phyloP scores from a whole-genome alignment of 2,797 vertebrate genomes.

The Acanthiza pusilla region DNA sequence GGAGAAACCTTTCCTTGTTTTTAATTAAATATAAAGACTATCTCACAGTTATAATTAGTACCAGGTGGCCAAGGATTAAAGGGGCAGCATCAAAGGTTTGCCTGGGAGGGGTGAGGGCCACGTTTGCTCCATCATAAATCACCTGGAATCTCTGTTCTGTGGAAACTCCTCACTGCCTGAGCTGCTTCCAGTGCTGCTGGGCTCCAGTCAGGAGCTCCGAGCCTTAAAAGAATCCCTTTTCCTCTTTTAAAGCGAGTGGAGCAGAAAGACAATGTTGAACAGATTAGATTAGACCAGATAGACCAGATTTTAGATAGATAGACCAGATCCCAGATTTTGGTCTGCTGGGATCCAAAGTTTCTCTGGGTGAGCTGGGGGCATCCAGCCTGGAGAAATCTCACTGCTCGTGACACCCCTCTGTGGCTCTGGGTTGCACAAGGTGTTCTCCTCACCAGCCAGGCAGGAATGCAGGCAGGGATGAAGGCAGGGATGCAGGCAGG shows the following conservation, averaged over 20 bases:
- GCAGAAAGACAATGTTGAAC: neutral
- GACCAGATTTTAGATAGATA: too few relatives aligned
- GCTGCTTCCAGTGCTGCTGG: neutral
- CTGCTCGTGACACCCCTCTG: neutral
- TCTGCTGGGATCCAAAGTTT: neutral
- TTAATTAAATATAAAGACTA: slow-evolving; percentile 45
- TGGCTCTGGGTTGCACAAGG: neutral
- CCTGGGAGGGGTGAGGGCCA: neutral
- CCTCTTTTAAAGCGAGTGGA: neutral
- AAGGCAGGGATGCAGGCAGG: neutral
- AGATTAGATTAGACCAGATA: neutral
- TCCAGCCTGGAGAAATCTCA: neutral
- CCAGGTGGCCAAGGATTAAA: slow-evolving; percentile 49
- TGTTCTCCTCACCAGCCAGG: neutral
- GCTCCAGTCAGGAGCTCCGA: neutral
- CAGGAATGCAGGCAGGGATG: neutral
- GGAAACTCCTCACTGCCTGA: fast-evolving
- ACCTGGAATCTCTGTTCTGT: neutral
- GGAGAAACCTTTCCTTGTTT: slow-evolving; percentile 32
- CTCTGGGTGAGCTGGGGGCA: neutral
- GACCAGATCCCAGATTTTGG: too few relatives aligned
- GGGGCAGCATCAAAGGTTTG: slow-evolving; percentile 42
- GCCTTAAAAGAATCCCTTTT: neutral
- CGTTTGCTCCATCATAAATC: neutral
- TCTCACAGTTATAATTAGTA: slow-evolving; percentile 28